These are phyloP conservation scores for Dallia pectoralis DNA, from an alignment of 2,797 vertebrate species.

Conservation along the genomic window DNA sequence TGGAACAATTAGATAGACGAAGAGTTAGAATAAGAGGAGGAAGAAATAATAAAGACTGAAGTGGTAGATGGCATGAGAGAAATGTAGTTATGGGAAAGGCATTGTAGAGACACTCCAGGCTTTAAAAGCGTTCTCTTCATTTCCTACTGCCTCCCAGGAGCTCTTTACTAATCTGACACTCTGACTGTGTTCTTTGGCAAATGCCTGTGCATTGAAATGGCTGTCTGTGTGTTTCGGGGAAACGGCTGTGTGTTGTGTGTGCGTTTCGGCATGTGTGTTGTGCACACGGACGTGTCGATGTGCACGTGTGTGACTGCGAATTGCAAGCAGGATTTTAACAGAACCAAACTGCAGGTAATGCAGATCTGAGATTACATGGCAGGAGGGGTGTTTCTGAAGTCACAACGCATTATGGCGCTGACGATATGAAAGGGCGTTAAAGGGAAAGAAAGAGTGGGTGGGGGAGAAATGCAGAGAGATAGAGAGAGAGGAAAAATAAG, in stretches of 20 bases:
- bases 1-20: not conserved
- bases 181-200: constrained; percentile 2
- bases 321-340: not conserved
- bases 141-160: not conserved
- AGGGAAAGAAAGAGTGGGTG: no score
- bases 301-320: not conserved
- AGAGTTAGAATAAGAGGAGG: not conserved
- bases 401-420: constrained; percentile 8
- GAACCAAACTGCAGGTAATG: constrained; percentile 8
- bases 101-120: not conserved
- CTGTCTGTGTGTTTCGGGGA: not conserved
- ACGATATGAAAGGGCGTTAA: not conserved
- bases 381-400: constrained; percentile 10
- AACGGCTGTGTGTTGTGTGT: not conserved
- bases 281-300: not conserved
- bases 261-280: not conserved
- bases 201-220: not conserved
- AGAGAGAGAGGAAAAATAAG: not conserved
- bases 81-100: not conserved
- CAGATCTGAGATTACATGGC: constrained; percentile 19
- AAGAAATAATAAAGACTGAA: not conserved
- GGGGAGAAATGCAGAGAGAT: not conserved
- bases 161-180: not conserved
- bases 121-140: no score
- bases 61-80: not conserved